These are phyloP conservation scores for Stegana nigrithorax DNA, from an alignment of 2,888 invertebrate species.

Conservation along the genomic window DNA sequence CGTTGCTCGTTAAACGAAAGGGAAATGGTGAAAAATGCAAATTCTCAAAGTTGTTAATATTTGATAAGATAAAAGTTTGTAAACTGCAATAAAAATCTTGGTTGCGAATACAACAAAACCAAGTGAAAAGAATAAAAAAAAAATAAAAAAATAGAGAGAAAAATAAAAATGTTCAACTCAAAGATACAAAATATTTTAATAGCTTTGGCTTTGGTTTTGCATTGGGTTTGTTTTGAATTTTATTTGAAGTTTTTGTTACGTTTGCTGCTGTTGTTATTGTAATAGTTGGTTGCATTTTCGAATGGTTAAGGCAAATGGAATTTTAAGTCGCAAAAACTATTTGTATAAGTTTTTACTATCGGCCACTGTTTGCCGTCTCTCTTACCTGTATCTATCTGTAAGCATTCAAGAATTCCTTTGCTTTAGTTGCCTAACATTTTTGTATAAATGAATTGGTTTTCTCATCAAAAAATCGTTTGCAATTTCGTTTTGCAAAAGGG, in stretches of 20 bases:
- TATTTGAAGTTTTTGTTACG: too few species aligned
- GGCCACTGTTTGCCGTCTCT: too few species aligned
- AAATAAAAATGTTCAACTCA: background rate
- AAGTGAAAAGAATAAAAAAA: slow-evolving; percentile 22
- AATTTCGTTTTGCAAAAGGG: too few species aligned
- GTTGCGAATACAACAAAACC: too few species aligned
- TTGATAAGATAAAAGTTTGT: slow-evolving; percentile 47
- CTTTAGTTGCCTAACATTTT: too few species aligned
- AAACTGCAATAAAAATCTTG: slow-evolving; percentile 50
- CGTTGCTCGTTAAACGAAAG: slow-evolving; percentile 7
- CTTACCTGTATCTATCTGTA: too few species aligned
- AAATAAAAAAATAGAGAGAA: background rate
- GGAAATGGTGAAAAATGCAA: slow-evolving; percentile 36
- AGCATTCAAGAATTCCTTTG: too few species aligned
- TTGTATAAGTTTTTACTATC: too few species aligned
- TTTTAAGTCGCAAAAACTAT: too few species aligned
- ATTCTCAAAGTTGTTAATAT: slow-evolving; percentile 46
- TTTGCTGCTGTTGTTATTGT: background rate
- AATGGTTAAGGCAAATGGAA: too few species aligned
- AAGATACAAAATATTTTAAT: background rate
- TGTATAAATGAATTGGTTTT: too few species aligned
- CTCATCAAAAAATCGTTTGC: too few species aligned
- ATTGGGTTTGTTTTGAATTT: background rate
- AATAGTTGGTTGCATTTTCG: background rate
- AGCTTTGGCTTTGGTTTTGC: background rate